phyloP scores from a whole-genome alignment of 37 sponge, comb jelly and placozoan species.

The Tethya wilhelma region DNA sequence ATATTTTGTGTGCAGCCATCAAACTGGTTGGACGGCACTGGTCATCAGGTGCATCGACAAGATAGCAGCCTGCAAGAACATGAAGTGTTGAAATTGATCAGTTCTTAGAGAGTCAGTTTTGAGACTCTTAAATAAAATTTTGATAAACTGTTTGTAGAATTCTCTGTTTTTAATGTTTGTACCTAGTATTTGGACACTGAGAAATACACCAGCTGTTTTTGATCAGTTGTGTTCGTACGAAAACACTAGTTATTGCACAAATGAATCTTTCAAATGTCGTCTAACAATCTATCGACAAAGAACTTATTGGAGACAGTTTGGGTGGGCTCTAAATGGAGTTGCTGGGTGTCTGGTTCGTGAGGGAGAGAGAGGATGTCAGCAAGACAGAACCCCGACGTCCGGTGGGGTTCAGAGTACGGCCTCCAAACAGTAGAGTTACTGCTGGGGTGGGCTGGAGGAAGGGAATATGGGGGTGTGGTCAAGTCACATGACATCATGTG shows the following conservation, averaged over 20 bases:
- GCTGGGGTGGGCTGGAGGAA: neutral
- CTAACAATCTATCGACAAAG: constrained; percentile 32
- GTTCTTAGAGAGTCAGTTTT: no score
- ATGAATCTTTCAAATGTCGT: constrained; percentile 19
- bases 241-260: no score
- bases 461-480: constrained; percentile 20
- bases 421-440: constrained; percentile 28
- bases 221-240: no score
- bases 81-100: neutral
- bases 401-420: constrained; percentile 27
- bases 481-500: constrained; percentile 20
- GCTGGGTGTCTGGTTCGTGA: neutral
- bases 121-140: no score
- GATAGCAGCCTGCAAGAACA: constrained; percentile 24
- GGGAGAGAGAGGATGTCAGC: constrained; percentile 24
- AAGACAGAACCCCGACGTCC: constrained; percentile 23
- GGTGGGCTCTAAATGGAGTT: neutral
- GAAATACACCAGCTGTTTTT: no score
- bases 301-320: constrained; percentile 6
- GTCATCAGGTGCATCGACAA: constrained; percentile 85
- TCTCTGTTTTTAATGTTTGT: neutral
- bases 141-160: neutral
- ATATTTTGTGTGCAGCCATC: constrained; percentile 74
- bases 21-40: constrained; percentile 96
- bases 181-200: no score